Base-by-base conservation (phyloP, 2,113 vertebrate species). In the Heterocephalus glaber region DNA sequence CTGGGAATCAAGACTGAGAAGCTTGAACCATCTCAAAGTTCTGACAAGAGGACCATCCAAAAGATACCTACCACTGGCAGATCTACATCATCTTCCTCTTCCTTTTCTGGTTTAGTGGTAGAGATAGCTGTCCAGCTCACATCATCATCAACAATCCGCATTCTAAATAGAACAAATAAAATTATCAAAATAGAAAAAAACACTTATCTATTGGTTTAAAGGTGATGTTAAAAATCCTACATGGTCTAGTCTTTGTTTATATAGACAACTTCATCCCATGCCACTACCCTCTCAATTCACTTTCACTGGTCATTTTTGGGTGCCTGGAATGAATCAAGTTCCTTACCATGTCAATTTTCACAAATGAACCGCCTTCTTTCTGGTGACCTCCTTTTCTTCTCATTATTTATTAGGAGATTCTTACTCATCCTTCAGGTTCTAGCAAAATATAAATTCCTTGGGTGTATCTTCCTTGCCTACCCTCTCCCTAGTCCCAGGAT, bases 81-180 rank as follows among this genome's bases (percentile, higher is more conserved):
- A 89, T 99, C 99, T 94, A 98, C 99, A 97, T 97, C 99, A 26
- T 99, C 99, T 20, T 99, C 99, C 4, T 99, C 99, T 2, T 99
- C 99, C 60, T 99, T 98, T 60, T 99, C 98, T 16, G 97, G 97
- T 10, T 84, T 95, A 7, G 97, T 97, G 0, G 98, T 98, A 0
- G 98, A 97, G n/a, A 99, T 98, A 90, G 99, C 99, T 54, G 94
- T 98, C 99, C 99, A 99, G 95, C 99, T 98, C 61, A 99, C 98
- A 35, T 99, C 99, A 90, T 99, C 99, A 72, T 99, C 99, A 74
- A 99, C 99, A 92, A 99, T 99, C 60, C 99, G 99, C 97, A 99
- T 99, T 95, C 99, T 99, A 97, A 28, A 24, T 22, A 41, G 28
- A 66, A 81, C 89, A 22, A 70, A 11, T 92, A 88, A 24, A 94